A percentile compares a stretch with the other conserved stretches of the same genome.
Conservation (phyloP, 2,113 vertebrate species). For the Bos indicus region DNA sequence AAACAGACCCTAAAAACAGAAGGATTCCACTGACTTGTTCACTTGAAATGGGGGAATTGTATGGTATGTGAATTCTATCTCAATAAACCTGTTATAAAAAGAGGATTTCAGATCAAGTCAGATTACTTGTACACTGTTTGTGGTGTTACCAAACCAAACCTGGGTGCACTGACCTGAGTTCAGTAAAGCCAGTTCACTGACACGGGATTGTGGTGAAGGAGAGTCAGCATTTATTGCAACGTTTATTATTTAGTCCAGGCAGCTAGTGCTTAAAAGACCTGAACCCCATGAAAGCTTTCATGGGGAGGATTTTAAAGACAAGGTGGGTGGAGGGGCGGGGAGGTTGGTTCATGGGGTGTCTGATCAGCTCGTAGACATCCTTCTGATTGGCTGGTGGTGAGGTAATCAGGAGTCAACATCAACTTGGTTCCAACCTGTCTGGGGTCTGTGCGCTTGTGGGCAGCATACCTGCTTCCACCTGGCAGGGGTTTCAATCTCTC, state of each 20-base stretch:
- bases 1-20: not conserved
- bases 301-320: not conserved
- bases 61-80: not conserved
- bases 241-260: not conserved
- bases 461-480: not conserved
- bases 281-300: not conserved
- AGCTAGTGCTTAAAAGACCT: not conserved
- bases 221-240: not conserved
- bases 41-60: not conserved
- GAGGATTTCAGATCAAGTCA: not conserved
- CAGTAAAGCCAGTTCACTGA: not conserved
- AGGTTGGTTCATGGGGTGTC: not conserved
- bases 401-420: not conserved
- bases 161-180: not conserved
- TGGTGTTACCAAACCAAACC: not conserved
- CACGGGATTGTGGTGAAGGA: not conserved
- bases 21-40: not conserved
- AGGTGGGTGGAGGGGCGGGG: not conserved
- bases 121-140: not conserved
- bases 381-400: not conserved
- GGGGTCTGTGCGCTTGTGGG: not conserved
- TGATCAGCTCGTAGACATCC: not conserved
- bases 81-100: not conserved
- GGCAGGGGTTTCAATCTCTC: not conserved
- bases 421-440: not conserved